phyloP scores from a whole-genome alignment of 2,113 vertebrate genomes.

The Formicarius rufipectus region DNA sequence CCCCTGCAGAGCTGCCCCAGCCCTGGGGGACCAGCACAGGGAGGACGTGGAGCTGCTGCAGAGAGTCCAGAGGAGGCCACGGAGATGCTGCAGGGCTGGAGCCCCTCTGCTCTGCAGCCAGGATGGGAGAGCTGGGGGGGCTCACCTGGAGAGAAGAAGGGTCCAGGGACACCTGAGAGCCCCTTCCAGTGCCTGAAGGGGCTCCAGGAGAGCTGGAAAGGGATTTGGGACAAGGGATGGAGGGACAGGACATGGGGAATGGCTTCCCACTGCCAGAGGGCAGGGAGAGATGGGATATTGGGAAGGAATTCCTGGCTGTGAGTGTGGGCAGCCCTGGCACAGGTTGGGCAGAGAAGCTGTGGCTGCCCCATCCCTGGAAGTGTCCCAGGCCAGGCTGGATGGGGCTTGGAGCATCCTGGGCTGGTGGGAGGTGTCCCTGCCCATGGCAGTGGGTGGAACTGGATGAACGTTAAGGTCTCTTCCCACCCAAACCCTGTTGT shows the following conservation, averaged over 20 bases:
- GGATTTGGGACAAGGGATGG: background rate
- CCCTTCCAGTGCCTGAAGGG: background rate
- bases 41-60: background rate
- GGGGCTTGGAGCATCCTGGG: rapidly evolving
- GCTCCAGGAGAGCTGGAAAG: background rate
- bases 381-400: rapidly evolving
- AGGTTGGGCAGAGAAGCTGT: too few relatives aligned
- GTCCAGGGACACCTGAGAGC: too few relatives aligned
- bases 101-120: background rate
- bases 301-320: background rate
- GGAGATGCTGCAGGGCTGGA: background rate
- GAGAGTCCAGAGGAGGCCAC: rapidly evolving
- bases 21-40: background rate
- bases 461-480: background rate
- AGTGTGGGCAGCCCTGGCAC: background rate
- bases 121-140: background rate
- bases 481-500: background rate
- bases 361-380: too few relatives aligned
- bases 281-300: background rate
- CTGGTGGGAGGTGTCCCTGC: rapidly evolving
- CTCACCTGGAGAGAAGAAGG: too few relatives aligned
- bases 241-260: background rate
- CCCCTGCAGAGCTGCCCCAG: background rate
- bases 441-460: background rate
- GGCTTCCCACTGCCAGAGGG: background rate